Evolutionary conservation across 1,140 invertebrate genomes (phyloP).

Genomic region (Archivesica marissinica): DNA sequence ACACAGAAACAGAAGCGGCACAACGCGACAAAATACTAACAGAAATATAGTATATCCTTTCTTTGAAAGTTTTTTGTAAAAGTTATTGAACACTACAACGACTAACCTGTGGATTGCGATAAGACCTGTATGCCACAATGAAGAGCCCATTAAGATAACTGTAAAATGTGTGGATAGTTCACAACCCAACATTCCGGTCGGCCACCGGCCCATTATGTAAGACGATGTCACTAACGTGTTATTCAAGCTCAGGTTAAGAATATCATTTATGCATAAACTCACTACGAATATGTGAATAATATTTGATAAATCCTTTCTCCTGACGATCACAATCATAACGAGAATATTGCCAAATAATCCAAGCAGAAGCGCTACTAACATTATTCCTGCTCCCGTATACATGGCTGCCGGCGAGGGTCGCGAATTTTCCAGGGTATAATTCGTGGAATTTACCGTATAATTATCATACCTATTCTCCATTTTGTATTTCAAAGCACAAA

Average conservation of each 20-base stretch:
- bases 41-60: constrained; percentile 81
- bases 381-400: constrained; percentile 76
- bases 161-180: constrained; percentile 81
- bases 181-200: constrained; percentile 77
- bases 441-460: not conserved
- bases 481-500: not conserved
- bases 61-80: constrained; percentile 82
- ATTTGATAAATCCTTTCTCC: constrained; percentile 77
- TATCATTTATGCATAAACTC: constrained; percentile 83
- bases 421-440: not conserved
- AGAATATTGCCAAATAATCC: constrained; percentile 80
- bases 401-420: constrained; percentile 73
- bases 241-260: constrained; percentile 82
- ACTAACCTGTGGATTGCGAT: constrained; percentile 83
- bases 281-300: constrained; percentile 83
- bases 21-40: constrained; percentile 78
- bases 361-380: constrained; percentile 74
- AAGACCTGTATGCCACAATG: constrained; percentile 83
- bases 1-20: constrained; percentile 80
- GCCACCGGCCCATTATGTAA: constrained; percentile 80
- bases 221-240: constrained; percentile 82
- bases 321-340: constrained; percentile 74
- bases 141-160: constrained; percentile 81
- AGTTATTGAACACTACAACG: constrained; percentile 82
- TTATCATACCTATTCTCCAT: not conserved